phyloP scores from a whole-genome alignment of 53 echinoderm and acorn worm genomes.

The Pentamera pediparva region DNA sequence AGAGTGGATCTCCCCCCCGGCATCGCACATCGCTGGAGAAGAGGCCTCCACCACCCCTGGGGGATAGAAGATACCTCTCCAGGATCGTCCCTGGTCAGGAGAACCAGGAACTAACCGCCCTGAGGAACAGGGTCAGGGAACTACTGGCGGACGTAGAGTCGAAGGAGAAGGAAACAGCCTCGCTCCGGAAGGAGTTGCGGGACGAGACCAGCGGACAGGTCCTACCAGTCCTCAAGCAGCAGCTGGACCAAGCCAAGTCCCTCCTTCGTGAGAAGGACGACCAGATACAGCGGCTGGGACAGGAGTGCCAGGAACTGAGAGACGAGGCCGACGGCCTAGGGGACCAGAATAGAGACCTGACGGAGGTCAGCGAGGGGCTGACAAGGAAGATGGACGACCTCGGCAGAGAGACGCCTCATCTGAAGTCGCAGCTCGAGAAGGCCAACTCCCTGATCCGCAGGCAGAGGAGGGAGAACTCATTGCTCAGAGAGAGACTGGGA shows the following conservation, averaged over 20 bases:
- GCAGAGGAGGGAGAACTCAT: constrained; percentile 38
- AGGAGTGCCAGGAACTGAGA: constrained; percentile 75
- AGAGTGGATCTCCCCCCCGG: no score
- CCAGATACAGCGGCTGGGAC: constrained; percentile 64
- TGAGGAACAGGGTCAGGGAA: constrained; percentile 35
- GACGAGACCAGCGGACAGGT: constrained; percentile 65
- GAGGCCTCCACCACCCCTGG: no score
- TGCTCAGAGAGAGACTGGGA: constrained; percentile 41
- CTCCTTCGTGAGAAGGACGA: constrained; percentile 77
- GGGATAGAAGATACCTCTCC: no score
- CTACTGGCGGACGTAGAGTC: constrained; percentile 55
- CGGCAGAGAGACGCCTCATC: constrained; percentile 27
- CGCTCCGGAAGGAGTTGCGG: no score
- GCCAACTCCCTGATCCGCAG: constrained; percentile 46
- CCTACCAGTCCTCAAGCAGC: constrained; percentile 86
- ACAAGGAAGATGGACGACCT: constrained; percentile 16
- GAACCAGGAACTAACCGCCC: constrained; percentile 17
- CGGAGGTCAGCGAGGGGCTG: constrained; percentile 36
- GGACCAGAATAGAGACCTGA: constrained; percentile 24
- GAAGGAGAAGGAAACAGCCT: constrained; percentile 51
- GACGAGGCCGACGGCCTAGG: no score
- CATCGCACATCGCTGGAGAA: no score
- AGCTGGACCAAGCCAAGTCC: constrained; percentile 92
- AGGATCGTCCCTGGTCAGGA: constrained; percentile 71
- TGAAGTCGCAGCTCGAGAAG: constrained; percentile 49